Percentiles rank a stretch among this genome's conserved stretches.
Evolutionary conservation across 2,888 invertebrate genomes (phyloP).

Genomic region (Liopterus haemorrhoidalis): DNA sequence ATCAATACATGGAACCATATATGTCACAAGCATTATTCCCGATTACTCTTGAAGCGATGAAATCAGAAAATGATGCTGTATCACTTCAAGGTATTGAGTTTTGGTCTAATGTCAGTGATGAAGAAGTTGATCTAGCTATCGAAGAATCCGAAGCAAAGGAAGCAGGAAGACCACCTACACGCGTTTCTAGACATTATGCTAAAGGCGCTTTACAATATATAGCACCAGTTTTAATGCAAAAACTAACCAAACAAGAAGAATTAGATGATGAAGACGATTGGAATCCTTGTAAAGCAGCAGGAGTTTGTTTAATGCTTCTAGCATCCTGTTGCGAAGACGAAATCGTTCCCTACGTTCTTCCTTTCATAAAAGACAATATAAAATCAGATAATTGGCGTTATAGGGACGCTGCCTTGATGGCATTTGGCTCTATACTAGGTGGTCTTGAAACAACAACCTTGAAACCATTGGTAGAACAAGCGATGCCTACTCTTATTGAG

Average conservation of each 20-base stretch:
- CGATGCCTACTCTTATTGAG: constrained; percentile 91
- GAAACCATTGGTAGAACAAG: constrained; percentile 91
- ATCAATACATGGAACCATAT: constrained; percentile 98
- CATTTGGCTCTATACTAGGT: constrained; percentile 79
- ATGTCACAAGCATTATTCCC: constrained; percentile 98
- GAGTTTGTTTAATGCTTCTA: constrained; percentile 95
- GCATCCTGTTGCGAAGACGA: constrained; percentile 97
- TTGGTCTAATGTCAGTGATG: constrained; percentile 99
- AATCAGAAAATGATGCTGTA: constrained; percentile 91
- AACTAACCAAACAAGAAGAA: constrained; percentile 94
- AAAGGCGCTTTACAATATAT: constrained; percentile 93
- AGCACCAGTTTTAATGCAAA: constrained; percentile 88
- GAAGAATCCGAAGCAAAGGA: constrained; percentile 93
- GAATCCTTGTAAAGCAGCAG: constrained; percentile 99
- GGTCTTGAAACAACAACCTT: constrained; percentile 83
- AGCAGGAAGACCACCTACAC: constrained; percentile 84
- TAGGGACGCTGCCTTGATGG: constrained; percentile 94
- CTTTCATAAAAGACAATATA: constrained; percentile 94
- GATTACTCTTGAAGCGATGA: constrained; percentile 98
- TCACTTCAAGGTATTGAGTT: constrained; percentile 98
- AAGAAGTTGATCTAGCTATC: constrained; percentile 92
- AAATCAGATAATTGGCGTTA: constrained; percentile 84
- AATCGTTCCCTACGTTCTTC: constrained; percentile 90
- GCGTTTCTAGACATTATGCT: constrained; percentile 95
- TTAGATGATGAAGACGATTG: constrained; percentile 98